Conservation (phyloP, 2,113 vertebrate genomes). For the Bungarus multicinctus region DNA sequence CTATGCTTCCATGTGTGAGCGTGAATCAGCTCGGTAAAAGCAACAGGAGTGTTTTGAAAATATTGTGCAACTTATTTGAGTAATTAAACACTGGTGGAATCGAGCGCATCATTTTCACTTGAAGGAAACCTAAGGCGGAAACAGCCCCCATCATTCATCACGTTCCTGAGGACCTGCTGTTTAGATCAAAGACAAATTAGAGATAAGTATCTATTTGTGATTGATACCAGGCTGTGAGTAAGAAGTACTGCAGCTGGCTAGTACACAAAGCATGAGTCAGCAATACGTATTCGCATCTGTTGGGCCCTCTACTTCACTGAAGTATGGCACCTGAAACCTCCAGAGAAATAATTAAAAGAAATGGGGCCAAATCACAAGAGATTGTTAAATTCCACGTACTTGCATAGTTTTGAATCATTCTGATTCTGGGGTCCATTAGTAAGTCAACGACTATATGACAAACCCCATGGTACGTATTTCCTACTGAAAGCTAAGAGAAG, state of each 20-base stretch:
- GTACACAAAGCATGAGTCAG: neutral
- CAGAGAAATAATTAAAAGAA: neutral
- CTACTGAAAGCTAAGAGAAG: neutral
- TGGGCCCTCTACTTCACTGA: neutral
- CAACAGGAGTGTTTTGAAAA: neutral
- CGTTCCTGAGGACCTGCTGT: neutral
- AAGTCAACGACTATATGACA: neutral
- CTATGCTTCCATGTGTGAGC: neutral
- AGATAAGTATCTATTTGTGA: neutral
- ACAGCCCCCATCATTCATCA: neutral
- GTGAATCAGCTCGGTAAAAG: neutral
- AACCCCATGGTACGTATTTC: neutral
- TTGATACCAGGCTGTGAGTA: neutral
- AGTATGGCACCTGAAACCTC: neutral
- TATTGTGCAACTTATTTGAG: neutral
- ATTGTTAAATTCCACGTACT: neutral
- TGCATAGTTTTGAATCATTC: neutral
- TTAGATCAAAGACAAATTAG: neutral
- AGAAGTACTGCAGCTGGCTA: neutral
- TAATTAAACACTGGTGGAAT: neutral
- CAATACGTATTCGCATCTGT: neutral
- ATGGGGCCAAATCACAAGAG: neutral
- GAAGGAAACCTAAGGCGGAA: neutral
- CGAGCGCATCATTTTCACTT: neutral
- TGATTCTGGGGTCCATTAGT: neutral